Evolutionary conservation across 2,113 vertebrate species (phyloP), one percentile per base, ranked within the genome.

Genomic region (Ia io): DNA sequence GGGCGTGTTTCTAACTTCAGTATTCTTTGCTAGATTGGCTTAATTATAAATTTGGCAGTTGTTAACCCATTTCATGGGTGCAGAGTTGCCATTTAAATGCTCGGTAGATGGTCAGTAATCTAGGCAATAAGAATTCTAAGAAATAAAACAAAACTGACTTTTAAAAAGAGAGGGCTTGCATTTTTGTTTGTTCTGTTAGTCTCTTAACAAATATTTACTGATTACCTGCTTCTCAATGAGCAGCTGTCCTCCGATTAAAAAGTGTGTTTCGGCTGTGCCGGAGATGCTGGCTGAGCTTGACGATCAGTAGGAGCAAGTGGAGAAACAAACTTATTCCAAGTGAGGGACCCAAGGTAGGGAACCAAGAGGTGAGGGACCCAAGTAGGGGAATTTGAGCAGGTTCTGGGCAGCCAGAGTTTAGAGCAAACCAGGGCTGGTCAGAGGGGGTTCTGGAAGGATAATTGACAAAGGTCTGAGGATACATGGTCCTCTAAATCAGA

Each of bases 61-160:
- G 59, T 91, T 96, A 51, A 86, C 49, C 13, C 20, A 71, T 63
- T 80, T 93, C 67, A 49, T 90, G 67, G 90, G 23, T 65, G 18
- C 37, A 53, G 18, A 90, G 65, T 40, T 92, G 18, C 61, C 17
- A 12, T 73, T 74, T 92, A 79, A 79, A 84, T 87, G 28, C 74
- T 88, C 32, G 40, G 6, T 86, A 40, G 18, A 91, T 49, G 40
- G 30, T 91, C 65, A 83, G 9, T 77, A 70, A 84, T 22, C 44
- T 88, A 44, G 56, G 13, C 40, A 86, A 63, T 65, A 90, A 76
- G 51, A 56, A 78, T 83, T 20, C 42, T 53, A 76, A 90, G 71
- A 93, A 90, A 77, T 71, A 74, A 93, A 44, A 78, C 42, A 59
- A 93, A 93, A 35, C 63, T 67, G 63, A 18, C 63, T 67, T 65